These are phyloP conservation scores for Drosophila rufa DNA, from an alignment of 1,140 invertebrate species.

Conservation along the genomic window DNA sequence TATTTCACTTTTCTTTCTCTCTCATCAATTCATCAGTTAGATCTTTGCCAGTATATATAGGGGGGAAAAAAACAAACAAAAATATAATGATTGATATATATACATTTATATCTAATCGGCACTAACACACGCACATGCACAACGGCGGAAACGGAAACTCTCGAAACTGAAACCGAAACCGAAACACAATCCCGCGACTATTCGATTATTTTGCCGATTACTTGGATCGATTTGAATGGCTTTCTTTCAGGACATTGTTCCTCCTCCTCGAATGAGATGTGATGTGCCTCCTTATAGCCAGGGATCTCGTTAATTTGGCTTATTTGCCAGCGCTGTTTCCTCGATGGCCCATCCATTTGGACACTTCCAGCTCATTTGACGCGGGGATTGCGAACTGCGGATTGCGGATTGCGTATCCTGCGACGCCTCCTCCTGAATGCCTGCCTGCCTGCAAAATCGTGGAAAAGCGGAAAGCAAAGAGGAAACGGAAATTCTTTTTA, in stretches of 20 bases:
- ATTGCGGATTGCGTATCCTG: slow-evolving; percentile 13
- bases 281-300: slow-evolving; percentile 19
- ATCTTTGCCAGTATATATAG: slow-evolving; percentile 17
- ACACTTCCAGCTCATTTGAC: slow-evolving; percentile 73
- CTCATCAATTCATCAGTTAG: slow-evolving; percentile 32
- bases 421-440: slow-evolving; percentile 5
- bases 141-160: slow-evolving; percentile 12
- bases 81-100: slow-evolving; percentile 37
- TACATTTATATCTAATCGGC: slow-evolving; percentile 11
- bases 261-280: slow-evolving; percentile 1
- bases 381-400: slow-evolving; percentile 14
- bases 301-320: slow-evolving; percentile 52
- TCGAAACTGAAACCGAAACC: slow-evolving; percentile 39
- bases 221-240: slow-evolving; percentile 41
- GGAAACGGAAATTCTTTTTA: slow-evolving; percentile 72
- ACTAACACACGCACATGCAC: slow-evolving; percentile 13
- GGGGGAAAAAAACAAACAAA: slow-evolving; percentile 16
- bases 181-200: slow-evolving; percentile 12
- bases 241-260: slow-evolving; percentile 33
- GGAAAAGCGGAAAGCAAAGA: slow-evolving; percentile 47
- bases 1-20: background rate
- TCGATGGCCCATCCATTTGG: slow-evolving; percentile 48
- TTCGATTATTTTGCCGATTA: slow-evolving; percentile 49
- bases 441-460: slow-evolving; percentile 54
- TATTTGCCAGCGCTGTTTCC: slow-evolving; percentile 34